These are phyloP conservation scores for Cataglyphis albicans DNA, from an alignment of 2,888 invertebrate genomes.

Conservation along the genomic window DNA sequence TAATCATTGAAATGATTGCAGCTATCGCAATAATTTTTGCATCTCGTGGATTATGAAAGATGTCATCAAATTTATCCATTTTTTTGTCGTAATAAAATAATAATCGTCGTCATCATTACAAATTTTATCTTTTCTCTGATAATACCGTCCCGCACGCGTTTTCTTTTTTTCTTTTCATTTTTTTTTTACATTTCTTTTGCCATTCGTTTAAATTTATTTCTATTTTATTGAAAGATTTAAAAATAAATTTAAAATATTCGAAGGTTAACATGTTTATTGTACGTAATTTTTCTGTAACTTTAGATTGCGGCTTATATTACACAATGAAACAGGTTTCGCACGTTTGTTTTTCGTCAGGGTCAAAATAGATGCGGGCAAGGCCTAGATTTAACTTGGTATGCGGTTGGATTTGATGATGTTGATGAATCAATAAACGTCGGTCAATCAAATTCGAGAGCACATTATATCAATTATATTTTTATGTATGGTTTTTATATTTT, in stretches of 20 bases:
- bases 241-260: neutral
- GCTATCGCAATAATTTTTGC: constrained; percentile 8
- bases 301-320: neutral
- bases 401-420: neutral
- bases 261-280: constrained; percentile 16
- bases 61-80: neutral
- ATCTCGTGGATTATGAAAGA: neutral
- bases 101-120: neutral
- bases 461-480: constrained; percentile 11
- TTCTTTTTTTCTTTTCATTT: neutral
- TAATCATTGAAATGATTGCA: constrained; percentile 42
- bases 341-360: constrained; percentile 64
- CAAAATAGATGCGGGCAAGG: constrained; percentile 68
- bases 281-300: constrained; percentile 10
- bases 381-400: constrained; percentile 39
- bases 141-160: neutral
- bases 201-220: neutral
- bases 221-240: neutral
- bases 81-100: neutral
- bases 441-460: constrained; percentile 43
- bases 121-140: neutral
- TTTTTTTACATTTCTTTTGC: neutral
- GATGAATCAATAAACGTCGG: constrained; percentile 56
- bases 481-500: constrained; percentile 56
- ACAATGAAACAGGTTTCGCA: constrained; percentile 64